A percentile compares a stretch with the other conserved stretches of the same genome.
Evolutionary conservation across 2,888 invertebrate genomes (phyloP).

Genomic region (Morinoia aosen): DNA sequence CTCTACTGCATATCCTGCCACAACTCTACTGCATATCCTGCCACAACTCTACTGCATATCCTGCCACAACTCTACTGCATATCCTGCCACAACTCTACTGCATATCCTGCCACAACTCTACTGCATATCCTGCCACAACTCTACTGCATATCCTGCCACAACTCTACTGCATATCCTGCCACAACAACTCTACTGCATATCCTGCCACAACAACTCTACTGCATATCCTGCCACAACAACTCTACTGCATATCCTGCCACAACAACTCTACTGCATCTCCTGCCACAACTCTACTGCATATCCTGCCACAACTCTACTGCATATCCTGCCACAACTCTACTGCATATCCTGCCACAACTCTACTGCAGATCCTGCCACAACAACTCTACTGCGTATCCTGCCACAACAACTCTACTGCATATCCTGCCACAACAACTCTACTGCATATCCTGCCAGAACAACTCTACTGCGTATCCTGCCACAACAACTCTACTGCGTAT

Average conservation of each 20-base stretch:
- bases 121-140: too few relatives aligned
- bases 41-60: not conserved
- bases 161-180: too few relatives aligned
- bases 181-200: too few relatives aligned
- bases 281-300: not conserved
- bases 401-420: conserved; percentile 6
- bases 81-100: too few relatives aligned
- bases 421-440: not conserved
- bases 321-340: not conserved
- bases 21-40: not conserved
- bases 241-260: too few relatives aligned
- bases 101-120: too few relatives aligned
- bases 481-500: not conserved
- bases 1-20: not conserved
- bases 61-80: conserved; percentile 12
- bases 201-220: too few relatives aligned
- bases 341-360: not conserved
- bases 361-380: not conserved
- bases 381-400: not conserved
- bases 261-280: too few relatives aligned
- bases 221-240: too few relatives aligned
- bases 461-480: not conserved
- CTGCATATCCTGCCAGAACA: not conserved
- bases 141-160: too few relatives aligned
- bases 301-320: not conserved